Base-by-base conservation (phyloP, 2,113 vertebrate species). In the Plecturocebus donacophilus region DNA sequence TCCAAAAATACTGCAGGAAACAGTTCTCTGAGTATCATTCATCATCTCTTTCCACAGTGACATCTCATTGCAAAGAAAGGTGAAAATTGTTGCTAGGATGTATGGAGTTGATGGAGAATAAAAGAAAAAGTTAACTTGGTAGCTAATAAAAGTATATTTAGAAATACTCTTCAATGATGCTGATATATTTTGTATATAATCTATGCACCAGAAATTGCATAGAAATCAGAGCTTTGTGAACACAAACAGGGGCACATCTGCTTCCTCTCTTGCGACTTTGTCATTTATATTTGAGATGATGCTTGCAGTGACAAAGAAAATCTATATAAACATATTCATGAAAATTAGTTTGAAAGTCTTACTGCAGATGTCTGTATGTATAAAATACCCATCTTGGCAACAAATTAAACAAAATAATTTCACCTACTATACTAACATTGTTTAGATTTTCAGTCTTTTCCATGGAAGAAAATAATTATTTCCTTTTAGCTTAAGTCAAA, bases 1-100 rank as follows among this genome's bases (percentile, higher is more conserved):
- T 96, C 97, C 95, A 97, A 96, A 97, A 97, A 97, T 97, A 96
- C 94, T 96, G 73, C 83, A 71, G 66, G 66, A 73, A 97, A 66
- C 66, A 73, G 71, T 71, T 97, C 76, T 97, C 85, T 86, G 90
- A 90, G 66, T 56, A 91, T 95, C 96, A 97, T 97, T 95, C 87
- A 97, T 98, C 98, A 98, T 96, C 25, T 94, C 66, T 90, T 90
- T 87, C 84, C 47, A 91, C 45, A 73, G 4, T 95, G 96, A 95
- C 95, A 97, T 87, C 80, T 96, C 95, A 52, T 73, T 85, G 75
- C 68, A 94, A 86, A 96, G 83, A 92, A 90, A 91, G 92, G 91
- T 32, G 49, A 93, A 97, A 97, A 95, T 54, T 77, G 21, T 93
- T 85, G 40, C 87, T 92, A 45, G 79, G 35, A 92, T 82, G 21